These are phyloP conservation scores for Lacanobia wlatinum DNA, from an alignment of 2,888 invertebrate genomes.

Conservation along the genomic window DNA sequence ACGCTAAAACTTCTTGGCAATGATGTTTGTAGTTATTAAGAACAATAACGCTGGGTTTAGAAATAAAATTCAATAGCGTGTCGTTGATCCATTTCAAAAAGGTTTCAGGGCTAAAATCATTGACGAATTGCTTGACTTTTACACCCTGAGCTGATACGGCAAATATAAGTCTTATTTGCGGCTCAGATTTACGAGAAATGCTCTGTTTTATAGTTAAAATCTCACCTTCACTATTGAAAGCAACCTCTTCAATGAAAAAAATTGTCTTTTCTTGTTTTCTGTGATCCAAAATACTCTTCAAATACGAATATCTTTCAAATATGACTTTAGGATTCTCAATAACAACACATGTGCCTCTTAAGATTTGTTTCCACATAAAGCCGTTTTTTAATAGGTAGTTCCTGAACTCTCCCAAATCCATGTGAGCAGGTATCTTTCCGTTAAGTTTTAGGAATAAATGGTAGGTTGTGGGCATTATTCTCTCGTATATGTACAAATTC, in stretches of 20 bases:
- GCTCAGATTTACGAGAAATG: not conserved
- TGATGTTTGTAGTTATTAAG: conserved; percentile 49
- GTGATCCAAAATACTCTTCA: conserved; percentile 63
- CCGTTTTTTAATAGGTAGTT: conserved; percentile 70
- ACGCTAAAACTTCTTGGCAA: conserved; percentile 28
- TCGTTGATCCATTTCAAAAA: conserved; percentile 39
- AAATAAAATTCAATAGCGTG: not conserved
- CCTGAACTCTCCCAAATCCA: conserved; percentile 70
- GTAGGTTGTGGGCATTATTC: conserved; percentile 65
- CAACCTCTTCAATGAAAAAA: conserved; percentile 67
- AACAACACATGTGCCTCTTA: conserved; percentile 55
- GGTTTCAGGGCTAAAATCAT: not conserved
- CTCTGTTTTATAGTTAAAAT: conserved; percentile 20
- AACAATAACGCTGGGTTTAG: conserved; percentile 38
- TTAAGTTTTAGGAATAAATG: conserved; percentile 63
- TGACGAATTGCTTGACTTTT: conserved; percentile 6
- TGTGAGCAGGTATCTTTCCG: conserved; percentile 60
- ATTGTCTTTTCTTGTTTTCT: conserved; percentile 56
- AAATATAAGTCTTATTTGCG: conserved; percentile 25
- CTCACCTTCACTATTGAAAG: conserved; percentile 29
- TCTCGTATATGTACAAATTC: conserved; percentile 56
- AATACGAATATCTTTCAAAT: conserved; percentile 72
- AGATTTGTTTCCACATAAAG: conserved; percentile 70
- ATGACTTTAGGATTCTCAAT: conserved; percentile 72
- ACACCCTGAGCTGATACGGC: conserved; percentile 27